phyloP scores from a whole-genome alignment of 2,797 vertebrate species.

The Pangasius krempfi region DNA sequence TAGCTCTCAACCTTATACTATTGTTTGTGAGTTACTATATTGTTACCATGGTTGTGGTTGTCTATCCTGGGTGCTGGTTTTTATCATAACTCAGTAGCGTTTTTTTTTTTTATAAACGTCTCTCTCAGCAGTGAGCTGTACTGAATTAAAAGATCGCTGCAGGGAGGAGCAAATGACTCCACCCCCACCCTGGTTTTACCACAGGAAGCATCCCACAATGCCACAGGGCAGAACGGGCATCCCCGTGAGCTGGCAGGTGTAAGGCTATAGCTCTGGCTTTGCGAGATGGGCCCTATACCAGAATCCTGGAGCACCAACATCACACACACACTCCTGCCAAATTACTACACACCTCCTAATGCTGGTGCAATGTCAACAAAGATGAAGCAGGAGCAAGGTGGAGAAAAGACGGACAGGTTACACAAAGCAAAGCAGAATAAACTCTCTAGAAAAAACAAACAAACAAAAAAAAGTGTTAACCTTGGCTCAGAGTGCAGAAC shows the following conservation, averaged over 20 bases:
- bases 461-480: not conserved
- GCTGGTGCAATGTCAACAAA: not conserved
- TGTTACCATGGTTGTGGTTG: not conserved
- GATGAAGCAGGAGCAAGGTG: not conserved
- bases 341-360: not conserved
- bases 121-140: conserved; percentile 44
- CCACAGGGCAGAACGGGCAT: conserved; percentile 40
- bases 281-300: conserved; percentile 46
- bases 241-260: conserved; percentile 59
- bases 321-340: conserved; percentile 35
- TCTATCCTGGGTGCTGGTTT: not conserved
- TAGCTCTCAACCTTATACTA: not conserved
- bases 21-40: too few relatives aligned
- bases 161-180: conserved; percentile 60
- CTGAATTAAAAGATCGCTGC: conserved; percentile 63
- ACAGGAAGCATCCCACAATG: conserved; percentile 51
- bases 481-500: not conserved
- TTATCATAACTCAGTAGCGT: not conserved
- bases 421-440: not conserved
- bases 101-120: not conserved
- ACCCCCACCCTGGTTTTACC: conserved; percentile 47
- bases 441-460: too few relatives aligned
- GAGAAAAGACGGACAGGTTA: not conserved
- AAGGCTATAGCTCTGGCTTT: conserved; percentile 40
- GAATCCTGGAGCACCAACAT: conserved; percentile 35